Evolutionary conservation across 2,797 vertebrate species (phyloP).

Genomic region (Lacerta agilis): DNA sequence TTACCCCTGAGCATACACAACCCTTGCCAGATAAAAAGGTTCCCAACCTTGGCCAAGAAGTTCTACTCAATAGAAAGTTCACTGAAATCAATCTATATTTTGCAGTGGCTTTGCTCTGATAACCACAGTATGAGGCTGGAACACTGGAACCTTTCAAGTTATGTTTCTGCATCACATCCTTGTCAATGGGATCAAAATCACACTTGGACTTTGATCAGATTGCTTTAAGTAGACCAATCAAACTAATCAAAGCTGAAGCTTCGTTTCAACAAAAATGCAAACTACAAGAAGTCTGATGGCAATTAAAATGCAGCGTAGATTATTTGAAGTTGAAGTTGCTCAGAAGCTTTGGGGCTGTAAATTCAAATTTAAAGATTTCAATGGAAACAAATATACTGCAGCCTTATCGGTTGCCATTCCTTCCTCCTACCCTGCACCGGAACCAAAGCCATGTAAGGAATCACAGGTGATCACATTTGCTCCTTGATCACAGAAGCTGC

Average conservation of each 20-base stretch:
- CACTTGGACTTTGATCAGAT: slow-evolving; percentile 11
- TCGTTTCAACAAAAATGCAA: slow-evolving; percentile 19
- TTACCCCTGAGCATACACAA: not conserved
- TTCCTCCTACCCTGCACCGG: not conserved
- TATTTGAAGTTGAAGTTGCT: slow-evolving; percentile 1
- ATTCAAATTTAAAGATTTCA: slow-evolving; percentile 9
- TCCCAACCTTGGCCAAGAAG: not conserved
- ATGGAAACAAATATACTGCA: not conserved
- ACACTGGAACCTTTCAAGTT: not conserved
- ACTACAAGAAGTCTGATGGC: not conserved
- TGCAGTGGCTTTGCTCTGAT: not conserved
- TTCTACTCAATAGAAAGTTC: not conserved
- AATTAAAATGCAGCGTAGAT: slow-evolving; percentile 12
- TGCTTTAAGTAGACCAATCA: slow-evolving; percentile 10
- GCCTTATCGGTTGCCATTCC: slow-evolving; percentile 11
- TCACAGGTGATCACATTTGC: not conserved
- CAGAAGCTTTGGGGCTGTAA: not conserved
- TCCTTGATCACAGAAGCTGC: not conserved
- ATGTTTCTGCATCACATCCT: not conserved
- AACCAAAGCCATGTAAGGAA: not conserved
- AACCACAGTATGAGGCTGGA: not conserved
- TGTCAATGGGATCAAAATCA: slow-evolving; percentile 20
- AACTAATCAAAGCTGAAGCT: slow-evolving; percentile 20
- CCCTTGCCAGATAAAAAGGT: not conserved
- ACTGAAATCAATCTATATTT: not conserved